A percentile compares a stretch with the other conserved stretches of the same genome.
phyloP scores from a whole-genome alignment of 92 coral and sea anemone genomes.

The Heteractis magnifica region DNA sequence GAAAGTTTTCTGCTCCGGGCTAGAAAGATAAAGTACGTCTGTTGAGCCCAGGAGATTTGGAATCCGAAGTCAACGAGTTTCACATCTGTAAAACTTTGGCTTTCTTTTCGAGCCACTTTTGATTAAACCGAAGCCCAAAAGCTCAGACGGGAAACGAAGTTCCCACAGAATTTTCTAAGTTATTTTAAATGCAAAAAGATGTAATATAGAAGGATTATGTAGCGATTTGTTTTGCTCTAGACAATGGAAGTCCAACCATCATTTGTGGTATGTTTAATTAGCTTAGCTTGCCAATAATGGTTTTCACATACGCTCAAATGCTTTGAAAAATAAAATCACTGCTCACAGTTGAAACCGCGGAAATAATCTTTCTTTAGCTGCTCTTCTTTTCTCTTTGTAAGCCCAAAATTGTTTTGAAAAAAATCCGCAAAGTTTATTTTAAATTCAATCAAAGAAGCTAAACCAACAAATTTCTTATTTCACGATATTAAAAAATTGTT shows the following conservation, averaged over 20 bases:
- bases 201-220: constrained; percentile 11
- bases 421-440: background rate
- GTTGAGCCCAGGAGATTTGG: background rate
- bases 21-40: constrained; percentile 8
- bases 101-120: background rate
- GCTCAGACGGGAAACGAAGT: background rate
- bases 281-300: constrained; percentile 9
- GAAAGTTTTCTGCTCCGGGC: constrained; percentile 28
- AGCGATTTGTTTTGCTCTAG: background rate
- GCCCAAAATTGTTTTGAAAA: background rate
- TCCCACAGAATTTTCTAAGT: background rate
- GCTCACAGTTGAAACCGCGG: background rate
- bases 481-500: background rate
- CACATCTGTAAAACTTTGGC: background rate
- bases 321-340: background rate
- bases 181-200: constrained; percentile 1
- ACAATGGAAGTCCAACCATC: constrained; percentile 2
- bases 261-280: constrained; percentile 20
- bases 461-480: background rate
- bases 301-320: constrained; percentile 22
- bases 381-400: background rate
- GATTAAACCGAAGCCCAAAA: background rate
- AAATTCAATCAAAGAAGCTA: background rate
- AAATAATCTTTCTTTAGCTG: background rate
- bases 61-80: constrained; percentile 14